Conservation (phyloP, 2,888 invertebrate genomes). For the Conistra vaccinii region DNA sequence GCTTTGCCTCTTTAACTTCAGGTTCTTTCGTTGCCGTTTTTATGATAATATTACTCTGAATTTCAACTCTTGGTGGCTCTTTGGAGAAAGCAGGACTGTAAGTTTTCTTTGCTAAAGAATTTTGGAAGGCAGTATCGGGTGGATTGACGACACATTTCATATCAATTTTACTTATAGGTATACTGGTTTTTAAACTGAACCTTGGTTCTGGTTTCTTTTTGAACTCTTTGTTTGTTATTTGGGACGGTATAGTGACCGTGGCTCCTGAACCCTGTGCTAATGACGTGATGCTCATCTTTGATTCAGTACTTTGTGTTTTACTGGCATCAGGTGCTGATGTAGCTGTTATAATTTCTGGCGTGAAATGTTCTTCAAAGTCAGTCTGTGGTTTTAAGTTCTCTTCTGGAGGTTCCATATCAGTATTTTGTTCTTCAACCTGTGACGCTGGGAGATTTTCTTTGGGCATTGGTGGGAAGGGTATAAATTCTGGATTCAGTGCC, state of each 20-base stretch:
- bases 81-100: constrained; percentile 73
- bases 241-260: constrained; percentile 73
- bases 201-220: constrained; percentile 83
- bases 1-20: constrained; percentile 69
- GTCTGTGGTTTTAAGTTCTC: constrained; percentile 71
- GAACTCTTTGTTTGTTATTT: constrained; percentile 72
- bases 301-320: constrained; percentile 70
- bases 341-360: constrained; percentile 80
- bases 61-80: constrained; percentile 79
- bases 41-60: constrained; percentile 86
- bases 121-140: constrained; percentile 73
- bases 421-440: constrained; percentile 57
- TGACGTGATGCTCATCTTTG: constrained; percentile 82
- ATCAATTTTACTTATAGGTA: constrained; percentile 88
- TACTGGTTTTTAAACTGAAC: constrained; percentile 87
- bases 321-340: constrained; percentile 69
- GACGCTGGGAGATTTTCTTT: constrained; percentile 34
- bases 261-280: constrained; percentile 81
- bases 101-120: constrained; percentile 59
- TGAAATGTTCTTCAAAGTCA: constrained; percentile 86
- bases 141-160: constrained; percentile 83
- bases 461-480: constrained; percentile 55
- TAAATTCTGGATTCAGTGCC: constrained; percentile 70
- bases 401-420: constrained; percentile 63
- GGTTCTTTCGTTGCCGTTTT: constrained; percentile 79